These are phyloP conservation scores for Chaunax sp. DNA, from an alignment of 2,797 vertebrate genomes.

Conservation along the genomic window DNA sequence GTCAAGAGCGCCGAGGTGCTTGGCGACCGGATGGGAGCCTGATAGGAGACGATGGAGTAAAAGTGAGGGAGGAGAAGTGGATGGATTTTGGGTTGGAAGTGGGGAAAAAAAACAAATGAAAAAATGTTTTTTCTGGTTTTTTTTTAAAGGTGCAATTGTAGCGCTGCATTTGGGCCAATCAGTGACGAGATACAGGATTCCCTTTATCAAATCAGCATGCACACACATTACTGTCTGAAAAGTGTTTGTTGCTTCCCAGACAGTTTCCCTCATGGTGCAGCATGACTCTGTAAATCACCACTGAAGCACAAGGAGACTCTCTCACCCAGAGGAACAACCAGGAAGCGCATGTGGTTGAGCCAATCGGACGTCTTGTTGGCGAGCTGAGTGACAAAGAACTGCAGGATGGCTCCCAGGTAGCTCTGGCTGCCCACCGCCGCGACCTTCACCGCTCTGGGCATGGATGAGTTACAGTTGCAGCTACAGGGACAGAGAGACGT, in stretches of 20 bases:
- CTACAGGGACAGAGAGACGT: constrained; percentile 69
- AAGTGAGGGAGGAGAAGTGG: no score
- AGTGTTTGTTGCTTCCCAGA: neutral
- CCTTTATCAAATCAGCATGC: no score
- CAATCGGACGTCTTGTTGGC: constrained; percentile 97
- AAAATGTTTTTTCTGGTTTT: neutral
- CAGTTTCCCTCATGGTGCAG: neutral
- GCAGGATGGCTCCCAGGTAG: constrained; percentile 93
- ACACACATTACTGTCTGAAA: neutral
- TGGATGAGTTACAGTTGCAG: constrained; percentile 98
- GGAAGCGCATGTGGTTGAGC: constrained; percentile 96
- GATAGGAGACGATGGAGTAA: neutral
- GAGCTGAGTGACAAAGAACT: constrained; percentile 95
- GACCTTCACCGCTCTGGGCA: constrained; percentile 95
- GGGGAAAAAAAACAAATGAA: no score
- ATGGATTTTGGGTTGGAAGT: no score
- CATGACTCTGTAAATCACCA: neutral
- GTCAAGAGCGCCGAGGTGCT: constrained; percentile 94
- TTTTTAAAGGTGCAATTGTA: neutral
- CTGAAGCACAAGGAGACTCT: neutral
- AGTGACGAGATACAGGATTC: neutral
- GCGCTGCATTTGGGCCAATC: neutral
- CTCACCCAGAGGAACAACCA: constrained; percentile 94
- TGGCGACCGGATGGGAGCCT: constrained; percentile 95
- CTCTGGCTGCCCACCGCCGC: constrained; percentile 93